Percentiles rank a stretch among this genome's conserved stretches.
These are phyloP conservation scores for Lycaena phlaeas DNA, from an alignment of 2,888 invertebrate species.

Conservation along the genomic window DNA sequence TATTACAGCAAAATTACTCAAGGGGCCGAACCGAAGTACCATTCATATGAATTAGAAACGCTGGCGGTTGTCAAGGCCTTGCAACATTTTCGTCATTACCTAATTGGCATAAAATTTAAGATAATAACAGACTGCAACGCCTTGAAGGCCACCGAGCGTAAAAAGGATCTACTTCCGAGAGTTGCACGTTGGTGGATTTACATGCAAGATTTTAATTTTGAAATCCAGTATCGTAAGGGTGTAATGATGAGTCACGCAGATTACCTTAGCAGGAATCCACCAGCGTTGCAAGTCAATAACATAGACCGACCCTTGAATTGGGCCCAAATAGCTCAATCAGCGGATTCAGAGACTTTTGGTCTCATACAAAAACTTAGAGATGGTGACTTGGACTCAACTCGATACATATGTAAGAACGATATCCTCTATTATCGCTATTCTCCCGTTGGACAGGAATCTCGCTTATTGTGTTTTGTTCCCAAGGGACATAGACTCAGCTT, in stretches of 20 bases:
- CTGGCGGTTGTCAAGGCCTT: constrained; percentile 19
- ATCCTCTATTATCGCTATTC: constrained; percentile 15
- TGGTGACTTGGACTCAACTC: constrained; percentile 19
- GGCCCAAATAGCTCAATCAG: constrained; percentile 15
- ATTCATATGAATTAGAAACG: constrained; percentile 10
- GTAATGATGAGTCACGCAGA: constrained; percentile 13
- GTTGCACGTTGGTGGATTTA: constrained; percentile 20
- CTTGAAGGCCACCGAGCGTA: constrained; percentile 16
- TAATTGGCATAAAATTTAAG: constrained; percentile 14
- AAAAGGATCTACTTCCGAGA: constrained; percentile 18
- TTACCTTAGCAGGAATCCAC: constrained; percentile 18
- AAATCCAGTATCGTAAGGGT: constrained; percentile 16
- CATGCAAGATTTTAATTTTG: constrained; percentile 18
- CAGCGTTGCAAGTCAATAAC: neutral
- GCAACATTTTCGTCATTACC: constrained; percentile 16
- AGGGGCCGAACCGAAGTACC: neutral
- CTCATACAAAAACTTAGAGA: constrained; percentile 5
- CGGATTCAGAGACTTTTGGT: constrained; percentile 11
- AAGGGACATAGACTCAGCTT: constrained; percentile 25
- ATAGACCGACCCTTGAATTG: constrained; percentile 14
- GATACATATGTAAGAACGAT: constrained; percentile 15
- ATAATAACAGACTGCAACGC: constrained; percentile 18
- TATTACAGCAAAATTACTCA: neutral
- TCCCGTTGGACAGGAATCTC: constrained; percentile 17
- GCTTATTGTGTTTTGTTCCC: constrained; percentile 22